phyloP scores from a whole-genome alignment of 2,888 invertebrate genomes.

The Pristionchus exspectatus region DNA sequence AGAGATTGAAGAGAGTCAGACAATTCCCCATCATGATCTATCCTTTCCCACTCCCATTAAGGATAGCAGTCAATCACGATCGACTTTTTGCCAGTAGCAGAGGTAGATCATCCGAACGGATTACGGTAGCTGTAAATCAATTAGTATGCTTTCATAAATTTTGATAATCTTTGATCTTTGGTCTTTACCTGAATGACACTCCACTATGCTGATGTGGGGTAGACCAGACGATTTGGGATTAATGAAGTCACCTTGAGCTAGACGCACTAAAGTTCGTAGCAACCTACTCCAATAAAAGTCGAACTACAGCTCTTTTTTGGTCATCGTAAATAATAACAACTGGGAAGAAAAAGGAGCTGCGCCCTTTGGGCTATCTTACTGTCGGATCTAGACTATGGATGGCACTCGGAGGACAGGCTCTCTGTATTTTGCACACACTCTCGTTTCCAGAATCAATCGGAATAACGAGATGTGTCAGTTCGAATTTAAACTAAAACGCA shows the following conservation, averaged over 20 bases:
- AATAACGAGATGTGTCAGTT: no score
- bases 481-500: no score
- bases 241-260: no score
- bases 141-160: no score
- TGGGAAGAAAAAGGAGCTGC: not conserved
- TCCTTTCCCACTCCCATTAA: not conserved
- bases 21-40: not conserved
- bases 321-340: not conserved
- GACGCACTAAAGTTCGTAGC: no score
- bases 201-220: not conserved
- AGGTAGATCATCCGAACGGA: not conserved
- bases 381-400: not conserved
- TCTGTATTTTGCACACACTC: not conserved
- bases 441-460: not conserved
- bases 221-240: no score
- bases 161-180: no score
- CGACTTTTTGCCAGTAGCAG: not conserved
- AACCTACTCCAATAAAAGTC: no score
- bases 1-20: not conserved
- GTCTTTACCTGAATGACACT: no score
- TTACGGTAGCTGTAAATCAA: not conserved
- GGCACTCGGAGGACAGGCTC: not conserved
- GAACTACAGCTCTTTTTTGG: not conserved
- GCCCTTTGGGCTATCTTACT: not conserved
- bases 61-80: not conserved